Evolutionary conservation across 2,888 invertebrate genomes (phyloP).

Genomic region (Eupithecia insigniata): DNA sequence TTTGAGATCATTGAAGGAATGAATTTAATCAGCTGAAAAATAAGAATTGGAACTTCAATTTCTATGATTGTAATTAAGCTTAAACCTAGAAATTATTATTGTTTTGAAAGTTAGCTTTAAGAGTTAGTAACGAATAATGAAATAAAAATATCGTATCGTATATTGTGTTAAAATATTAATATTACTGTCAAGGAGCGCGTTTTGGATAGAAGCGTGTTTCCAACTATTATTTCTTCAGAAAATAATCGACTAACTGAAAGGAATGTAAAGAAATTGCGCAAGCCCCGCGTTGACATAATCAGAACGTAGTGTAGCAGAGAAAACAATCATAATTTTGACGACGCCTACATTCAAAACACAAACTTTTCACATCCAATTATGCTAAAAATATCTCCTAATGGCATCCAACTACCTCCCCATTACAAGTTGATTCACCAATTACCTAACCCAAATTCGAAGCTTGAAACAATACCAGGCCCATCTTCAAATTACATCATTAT

Average conservation of each 20-base stretch:
- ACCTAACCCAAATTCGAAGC: constrained; percentile 36
- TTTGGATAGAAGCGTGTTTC: background rate
- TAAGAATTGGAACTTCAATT: background rate
- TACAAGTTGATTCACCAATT: constrained; percentile 32
- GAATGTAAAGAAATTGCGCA: background rate
- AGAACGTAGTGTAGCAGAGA: background rate
- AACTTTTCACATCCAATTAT: constrained; percentile 5
- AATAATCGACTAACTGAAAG: background rate
- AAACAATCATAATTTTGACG: background rate
- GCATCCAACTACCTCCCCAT: constrained; percentile 20
- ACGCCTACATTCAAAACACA: background rate
- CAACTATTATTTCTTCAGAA: background rate
- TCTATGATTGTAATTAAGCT: too few relatives aligned
- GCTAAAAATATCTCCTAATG: constrained; percentile 10
- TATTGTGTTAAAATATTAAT: too few relatives aligned
- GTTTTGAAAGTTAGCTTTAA: too few relatives aligned
- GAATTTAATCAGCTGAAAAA: background rate
- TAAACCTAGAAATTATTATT: too few relatives aligned
- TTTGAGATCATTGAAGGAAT: background rate
- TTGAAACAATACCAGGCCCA: constrained; percentile 26
- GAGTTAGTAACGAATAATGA: too few relatives aligned
- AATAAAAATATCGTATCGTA: too few relatives aligned
- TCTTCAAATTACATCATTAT: constrained; percentile 33
- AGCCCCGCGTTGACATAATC: background rate
- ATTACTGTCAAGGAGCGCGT: too few relatives aligned